Base-by-base conservation (phyloP, 2,888 invertebrate species). In the Eulithis testata region DNA sequence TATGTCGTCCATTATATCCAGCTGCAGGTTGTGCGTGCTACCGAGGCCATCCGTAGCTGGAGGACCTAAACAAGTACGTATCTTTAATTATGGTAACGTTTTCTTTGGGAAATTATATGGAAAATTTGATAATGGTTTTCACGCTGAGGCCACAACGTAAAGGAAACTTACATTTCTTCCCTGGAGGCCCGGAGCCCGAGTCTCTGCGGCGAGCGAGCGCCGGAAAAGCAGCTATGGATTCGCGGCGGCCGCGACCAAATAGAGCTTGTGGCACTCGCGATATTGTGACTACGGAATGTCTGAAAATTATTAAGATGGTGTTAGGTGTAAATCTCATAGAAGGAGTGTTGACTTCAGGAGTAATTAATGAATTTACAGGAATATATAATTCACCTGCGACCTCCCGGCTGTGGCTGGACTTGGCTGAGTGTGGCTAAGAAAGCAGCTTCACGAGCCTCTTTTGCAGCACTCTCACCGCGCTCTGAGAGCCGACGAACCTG, bases 1-100 rank as follows among this genome's bases (percentile, higher is more conserved):
- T 69, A 97, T 97, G 80, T 97, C 97, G 77, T 97, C 97, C 97
- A 97, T 97, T 73, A 97, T 97, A 81, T 97, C 97, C 76, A 97
- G 89, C 82, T 97, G 97, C 7, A 97, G 93, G 81, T 97, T 97
- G 84, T 97, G 97, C 50, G 96, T 95, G 85, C 97, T 97, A 61
- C 97, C 96, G 50, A 95, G 93, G 0, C 89, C 85, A 78, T 96
- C 96, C 57, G 96, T 95, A 50, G 96, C 95, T 55, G 97, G 95
- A 57, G 96, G 95, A 72, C 96, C 96, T 80, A 75, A 27, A 59
- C 9, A 43, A 51, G 40, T 27, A 51, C 45, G 56, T 56, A 47
- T 56, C 56, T 47, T 56, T 56, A 56, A 12, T 45, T 50, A 58
- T 40, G 36, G 40, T 40, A 59, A 43, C 37, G n/a, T 7, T 27